Percentiles rank a stretch among this genome's conserved stretches.
Conservation (phyloP, 2,797 vertebrate species). For the Labeo calbasu region DNA sequence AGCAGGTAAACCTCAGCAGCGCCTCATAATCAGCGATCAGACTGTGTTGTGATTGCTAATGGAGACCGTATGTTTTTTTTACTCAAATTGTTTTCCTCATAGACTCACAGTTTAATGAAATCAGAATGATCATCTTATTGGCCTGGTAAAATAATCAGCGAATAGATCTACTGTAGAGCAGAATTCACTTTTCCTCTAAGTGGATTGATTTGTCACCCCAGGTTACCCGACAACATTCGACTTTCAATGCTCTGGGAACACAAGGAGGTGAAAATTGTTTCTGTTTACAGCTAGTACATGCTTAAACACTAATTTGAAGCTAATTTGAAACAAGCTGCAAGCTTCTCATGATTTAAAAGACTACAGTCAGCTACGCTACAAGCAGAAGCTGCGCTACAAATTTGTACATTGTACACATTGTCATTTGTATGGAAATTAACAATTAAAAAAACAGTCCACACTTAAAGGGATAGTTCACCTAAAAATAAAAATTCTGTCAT, state of each 20-base stretch:
- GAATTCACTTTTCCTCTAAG: conserved; percentile 14
- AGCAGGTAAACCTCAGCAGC: conserved; percentile 17
- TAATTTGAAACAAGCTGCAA: neutral
- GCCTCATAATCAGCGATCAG: conserved; percentile 23
- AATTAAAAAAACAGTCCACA: too few species aligned
- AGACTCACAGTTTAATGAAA: conserved; percentile 15
- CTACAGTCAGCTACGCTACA: neutral
- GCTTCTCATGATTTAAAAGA: neutral
- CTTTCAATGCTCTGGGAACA: neutral
- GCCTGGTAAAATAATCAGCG: neutral
- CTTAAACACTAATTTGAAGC: neutral
- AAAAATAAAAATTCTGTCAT: too few species aligned
- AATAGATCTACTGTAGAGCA: neutral
- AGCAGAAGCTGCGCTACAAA: neutral
- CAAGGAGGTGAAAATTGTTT: neutral
- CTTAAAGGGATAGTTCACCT: neutral
- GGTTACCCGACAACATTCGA: neutral
- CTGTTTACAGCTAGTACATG: neutral
- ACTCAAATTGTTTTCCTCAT: conserved; percentile 14
- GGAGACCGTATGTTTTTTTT: conserved; percentile 16
- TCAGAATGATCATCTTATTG: neutral
- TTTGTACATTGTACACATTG: neutral
- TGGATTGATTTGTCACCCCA: conserved; percentile 9
- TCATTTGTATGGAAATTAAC: neutral
- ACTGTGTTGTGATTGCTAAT: conserved; percentile 42